Conservation (phyloP, 2,113 vertebrate genomes). For the Cryptotis parvus region DNA sequence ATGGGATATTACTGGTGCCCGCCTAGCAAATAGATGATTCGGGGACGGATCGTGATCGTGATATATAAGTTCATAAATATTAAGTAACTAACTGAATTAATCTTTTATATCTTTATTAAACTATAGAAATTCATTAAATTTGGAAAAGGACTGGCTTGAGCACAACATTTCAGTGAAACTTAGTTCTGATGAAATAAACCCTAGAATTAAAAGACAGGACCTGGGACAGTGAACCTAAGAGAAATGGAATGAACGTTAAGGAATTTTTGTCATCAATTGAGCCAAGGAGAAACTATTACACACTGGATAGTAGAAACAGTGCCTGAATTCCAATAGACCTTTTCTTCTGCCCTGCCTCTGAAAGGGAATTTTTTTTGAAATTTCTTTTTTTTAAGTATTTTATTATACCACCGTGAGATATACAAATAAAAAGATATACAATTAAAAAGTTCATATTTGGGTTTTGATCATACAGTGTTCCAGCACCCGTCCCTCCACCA, state of each 20-base stretch:
- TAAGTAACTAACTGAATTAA: not conserved
- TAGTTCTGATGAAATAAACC: not conserved
- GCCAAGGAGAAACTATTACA: not conserved
- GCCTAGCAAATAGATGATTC: too few species aligned
- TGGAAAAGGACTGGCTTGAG: not conserved
- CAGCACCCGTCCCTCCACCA: too few species aligned
- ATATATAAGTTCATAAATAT: not conserved
- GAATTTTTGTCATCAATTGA: not conserved
- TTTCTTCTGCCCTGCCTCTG: not conserved
- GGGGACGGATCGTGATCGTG: too few species aligned
- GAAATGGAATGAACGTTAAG: not conserved
- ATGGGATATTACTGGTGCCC: too few species aligned
- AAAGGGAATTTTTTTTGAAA: too few species aligned
- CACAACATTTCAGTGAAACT: not conserved
- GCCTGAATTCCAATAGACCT: not conserved
- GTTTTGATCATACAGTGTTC: too few species aligned
- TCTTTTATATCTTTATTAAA: slow-evolving; percentile 21
- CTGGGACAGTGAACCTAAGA: not conserved
- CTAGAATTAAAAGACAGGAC: not conserved
- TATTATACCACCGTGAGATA: too few species aligned
- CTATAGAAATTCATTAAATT: not conserved
- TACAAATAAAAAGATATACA: too few species aligned
- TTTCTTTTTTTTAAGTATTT: too few species aligned
- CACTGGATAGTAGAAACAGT: too few species aligned
- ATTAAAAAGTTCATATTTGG: too few species aligned